Evolutionary conservation across 1,140 invertebrate genomes (phyloP).

Genomic region (Atta cephalotes): DNA sequence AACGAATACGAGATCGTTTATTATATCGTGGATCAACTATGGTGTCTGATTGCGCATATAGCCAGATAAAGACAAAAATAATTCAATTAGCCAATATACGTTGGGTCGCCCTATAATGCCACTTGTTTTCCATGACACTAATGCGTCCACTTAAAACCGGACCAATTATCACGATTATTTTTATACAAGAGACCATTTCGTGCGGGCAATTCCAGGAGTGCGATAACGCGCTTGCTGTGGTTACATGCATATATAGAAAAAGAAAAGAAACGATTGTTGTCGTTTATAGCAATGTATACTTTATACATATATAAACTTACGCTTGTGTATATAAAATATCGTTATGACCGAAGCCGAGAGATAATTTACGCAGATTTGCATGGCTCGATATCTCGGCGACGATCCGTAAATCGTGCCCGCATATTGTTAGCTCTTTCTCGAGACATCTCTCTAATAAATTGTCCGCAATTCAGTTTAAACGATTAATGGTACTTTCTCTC

Average conservation of each 20-base stretch:
- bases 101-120: conserved; percentile 18
- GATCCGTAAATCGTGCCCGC: conserved; percentile 61
- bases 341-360: not conserved
- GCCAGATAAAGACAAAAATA: conserved; percentile 57
- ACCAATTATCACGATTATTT: conserved; percentile 56
- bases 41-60: not conserved
- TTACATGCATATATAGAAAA: not conserved
- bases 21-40: conserved; percentile 15
- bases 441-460: conserved; percentile 67
- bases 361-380: conserved; percentile 30
- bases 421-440: conserved; percentile 37
- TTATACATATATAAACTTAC: not conserved
- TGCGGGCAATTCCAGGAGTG: conserved; percentile 31
- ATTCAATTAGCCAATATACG: conserved; percentile 40
- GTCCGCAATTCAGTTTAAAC: conserved; percentile 59
- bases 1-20: conserved; percentile 15
- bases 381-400: conserved; percentile 22
- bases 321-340: not conserved
- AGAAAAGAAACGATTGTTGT: conserved; percentile 14
- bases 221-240: conserved; percentile 16
- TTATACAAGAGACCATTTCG: conserved; percentile 35
- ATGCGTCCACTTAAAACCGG: conserved; percentile 50
- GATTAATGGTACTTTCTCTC: conserved; percentile 74
- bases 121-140: conserved; percentile 65
- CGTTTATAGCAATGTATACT: conserved; percentile 14